Evolutionary conservation across 2,888 invertebrate species (phyloP).

Genomic region (Troglohyphantes excavatus): DNA sequence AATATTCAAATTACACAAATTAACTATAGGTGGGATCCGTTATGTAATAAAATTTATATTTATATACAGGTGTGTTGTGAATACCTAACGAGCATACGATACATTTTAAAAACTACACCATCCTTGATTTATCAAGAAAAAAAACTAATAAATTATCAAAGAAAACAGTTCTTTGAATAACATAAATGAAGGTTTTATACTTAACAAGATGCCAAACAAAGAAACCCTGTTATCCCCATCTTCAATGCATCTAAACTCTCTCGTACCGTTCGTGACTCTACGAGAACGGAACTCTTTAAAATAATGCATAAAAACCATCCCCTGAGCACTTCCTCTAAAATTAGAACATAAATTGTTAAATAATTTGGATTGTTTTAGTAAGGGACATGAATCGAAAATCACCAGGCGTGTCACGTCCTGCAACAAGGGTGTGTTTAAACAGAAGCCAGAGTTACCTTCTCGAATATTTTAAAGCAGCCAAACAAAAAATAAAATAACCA

Average conservation of each 20-base stretch:
- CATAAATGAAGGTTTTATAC: background rate
- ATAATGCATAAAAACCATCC: slow-evolving; percentile 26
- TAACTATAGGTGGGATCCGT: too few relatives aligned
- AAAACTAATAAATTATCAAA: too few relatives aligned
- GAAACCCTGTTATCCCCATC: background rate
- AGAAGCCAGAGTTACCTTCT: background rate
- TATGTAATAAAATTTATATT: too few relatives aligned
- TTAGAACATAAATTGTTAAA: slow-evolving; percentile 58
- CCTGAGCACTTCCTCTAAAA: slow-evolving; percentile 35
- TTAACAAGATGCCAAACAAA: background rate
- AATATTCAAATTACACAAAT: too few relatives aligned
- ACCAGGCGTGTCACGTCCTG: slow-evolving; percentile 22
- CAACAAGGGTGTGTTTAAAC: background rate
- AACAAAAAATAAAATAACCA: too few relatives aligned
- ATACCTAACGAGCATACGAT: too few relatives aligned
- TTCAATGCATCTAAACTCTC: background rate
- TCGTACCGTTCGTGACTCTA: slow-evolving; percentile 17
- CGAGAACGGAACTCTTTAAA: background rate
- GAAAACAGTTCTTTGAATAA: too few relatives aligned
- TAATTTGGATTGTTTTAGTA: slow-evolving; percentile 45
- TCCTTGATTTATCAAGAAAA: too few relatives aligned
- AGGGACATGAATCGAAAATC: background rate
- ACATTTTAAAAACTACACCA: too few relatives aligned
- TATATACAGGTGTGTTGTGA: too few relatives aligned
- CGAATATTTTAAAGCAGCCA: too few relatives aligned